A percentile compares a stretch with the other conserved stretches of the same genome.
Evolutionary conservation across 2,113 vertebrate genomes (phyloP).

Genomic region (Mohoua ochrocephala): DNA sequence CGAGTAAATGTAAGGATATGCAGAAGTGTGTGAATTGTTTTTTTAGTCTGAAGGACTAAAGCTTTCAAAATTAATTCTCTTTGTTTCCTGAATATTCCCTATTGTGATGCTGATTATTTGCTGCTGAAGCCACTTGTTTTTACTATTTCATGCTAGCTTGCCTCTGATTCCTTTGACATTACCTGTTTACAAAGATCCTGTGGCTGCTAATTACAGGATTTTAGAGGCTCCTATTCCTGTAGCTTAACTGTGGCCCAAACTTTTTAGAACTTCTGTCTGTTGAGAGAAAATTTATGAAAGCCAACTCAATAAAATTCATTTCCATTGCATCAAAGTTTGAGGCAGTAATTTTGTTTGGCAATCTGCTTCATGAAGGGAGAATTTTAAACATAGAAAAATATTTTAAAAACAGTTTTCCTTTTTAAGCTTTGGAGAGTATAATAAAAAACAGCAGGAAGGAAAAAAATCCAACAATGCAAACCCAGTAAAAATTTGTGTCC

Average conservation of each 20-base stretch:
- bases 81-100: constrained; percentile 31
- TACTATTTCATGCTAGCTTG: constrained; percentile 33
- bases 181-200: constrained; percentile 4
- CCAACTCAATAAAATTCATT: neutral
- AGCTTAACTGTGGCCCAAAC: neutral
- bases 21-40: neutral
- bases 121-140: neutral
- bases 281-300: neutral
- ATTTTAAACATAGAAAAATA: neutral
- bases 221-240: neutral
- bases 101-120: neutral
- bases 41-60: neutral
- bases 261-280: neutral
- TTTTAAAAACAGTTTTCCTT: neutral
- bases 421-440: neutral
- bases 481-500: neutral
- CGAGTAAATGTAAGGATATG: neutral
- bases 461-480: neutral
- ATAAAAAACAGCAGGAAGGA: neutral
- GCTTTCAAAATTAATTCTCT: constrained; percentile 11
- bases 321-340: neutral
- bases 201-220: neutral
- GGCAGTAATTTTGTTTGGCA: neutral
- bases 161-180: constrained; percentile 30
- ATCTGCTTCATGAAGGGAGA: neutral